Evolutionary conservation across 1,140 invertebrate species (phyloP).

Genomic region (Metaphire vulgaris): DNA sequence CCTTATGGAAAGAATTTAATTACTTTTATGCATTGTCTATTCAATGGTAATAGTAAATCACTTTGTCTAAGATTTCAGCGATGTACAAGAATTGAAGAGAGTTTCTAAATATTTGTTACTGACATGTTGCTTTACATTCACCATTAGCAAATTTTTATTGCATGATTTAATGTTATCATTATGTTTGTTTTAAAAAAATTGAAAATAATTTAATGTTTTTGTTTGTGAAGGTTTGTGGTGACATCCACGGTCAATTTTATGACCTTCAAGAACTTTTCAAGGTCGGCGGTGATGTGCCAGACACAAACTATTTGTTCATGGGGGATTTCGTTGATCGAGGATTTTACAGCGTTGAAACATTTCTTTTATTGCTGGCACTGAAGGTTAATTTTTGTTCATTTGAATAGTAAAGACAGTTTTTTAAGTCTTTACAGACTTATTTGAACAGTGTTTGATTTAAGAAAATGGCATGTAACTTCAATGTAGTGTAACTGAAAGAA

Average conservation of each 20-base stretch:
- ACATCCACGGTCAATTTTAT: conserved; percentile 99
- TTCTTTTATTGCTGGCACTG: conserved; percentile 88
- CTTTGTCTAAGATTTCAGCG: no score
- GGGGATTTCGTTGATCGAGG: conserved; percentile 99
- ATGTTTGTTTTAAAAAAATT: no score
- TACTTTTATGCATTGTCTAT: no score
- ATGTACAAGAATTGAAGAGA: no score
- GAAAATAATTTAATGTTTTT: no score
- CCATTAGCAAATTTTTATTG: no score
- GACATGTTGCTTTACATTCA: no score
- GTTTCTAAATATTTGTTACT: no score
- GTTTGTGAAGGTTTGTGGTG: conserved; percentile 81
- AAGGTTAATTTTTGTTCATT: conserved; percentile 66
- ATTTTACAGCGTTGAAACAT: conserved; percentile 99
- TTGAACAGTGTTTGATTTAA: conserved; percentile 4
- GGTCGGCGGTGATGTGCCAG: conserved; percentile 96
- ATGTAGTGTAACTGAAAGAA: neutral
- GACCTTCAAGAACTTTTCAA: conserved; percentile 97
- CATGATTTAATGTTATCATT: no score
- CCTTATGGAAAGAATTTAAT: no score
- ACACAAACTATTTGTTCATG: conserved; percentile 99
- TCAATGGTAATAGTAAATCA: no score
- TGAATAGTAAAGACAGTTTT: conserved; percentile 7
- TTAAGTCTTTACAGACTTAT: conserved; percentile 8
- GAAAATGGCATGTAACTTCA: neutral